These are phyloP conservation scores for Sarcophaga variegata DNA, from an alignment of 2,888 invertebrate species.

Conservation along the genomic window DNA sequence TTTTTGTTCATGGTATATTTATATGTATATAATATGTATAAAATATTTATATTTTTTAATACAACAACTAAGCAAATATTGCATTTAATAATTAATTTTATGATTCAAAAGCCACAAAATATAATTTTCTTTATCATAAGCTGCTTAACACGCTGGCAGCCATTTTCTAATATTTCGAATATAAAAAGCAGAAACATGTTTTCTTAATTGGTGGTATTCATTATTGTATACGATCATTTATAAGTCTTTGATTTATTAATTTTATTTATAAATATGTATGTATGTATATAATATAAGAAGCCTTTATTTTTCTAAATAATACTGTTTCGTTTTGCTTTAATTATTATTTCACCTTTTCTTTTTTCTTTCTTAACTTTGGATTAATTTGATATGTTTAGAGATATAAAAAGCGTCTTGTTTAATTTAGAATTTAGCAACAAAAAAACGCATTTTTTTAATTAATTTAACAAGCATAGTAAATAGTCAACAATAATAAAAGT, in stretches of 20 bases:
- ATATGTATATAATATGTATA: slow-evolving; percentile 39
- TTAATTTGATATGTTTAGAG: slow-evolving; percentile 55
- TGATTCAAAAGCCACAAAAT: slow-evolving; percentile 48
- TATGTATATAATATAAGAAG: slow-evolving; percentile 7
- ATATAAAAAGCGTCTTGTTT: slow-evolving; percentile 42
- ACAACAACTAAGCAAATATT: slow-evolving; percentile 62
- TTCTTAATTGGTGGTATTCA: slow-evolving; percentile 55
- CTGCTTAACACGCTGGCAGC: background rate
- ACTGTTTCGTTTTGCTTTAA: slow-evolving; percentile 27
- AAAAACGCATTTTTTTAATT: slow-evolving; percentile 5
- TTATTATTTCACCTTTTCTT: background rate
- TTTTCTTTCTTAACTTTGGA: background rate
- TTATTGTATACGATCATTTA: slow-evolving; percentile 52
- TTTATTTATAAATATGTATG: background rate
- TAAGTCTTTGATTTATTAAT: slow-evolving; percentile 37
- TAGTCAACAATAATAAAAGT: slow-evolving; percentile 48
- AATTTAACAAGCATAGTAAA: slow-evolving; percentile 61
- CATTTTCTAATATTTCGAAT: background rate
- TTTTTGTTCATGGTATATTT: slow-evolving; percentile 35
- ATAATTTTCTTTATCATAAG: slow-evolving; percentile 10
- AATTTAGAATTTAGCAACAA: slow-evolving; percentile 61
- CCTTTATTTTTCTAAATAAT: slow-evolving; percentile 20
- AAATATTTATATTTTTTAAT: slow-evolving; percentile 41
- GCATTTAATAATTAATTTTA: slow-evolving; percentile 7
- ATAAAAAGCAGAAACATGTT: slow-evolving; percentile 36